Percentiles rank a stretch among this genome's conserved stretches.
Evolutionary conservation across 2,797 vertebrate genomes (phyloP).

Genomic region (Lepilemur septentrionalis): DNA sequence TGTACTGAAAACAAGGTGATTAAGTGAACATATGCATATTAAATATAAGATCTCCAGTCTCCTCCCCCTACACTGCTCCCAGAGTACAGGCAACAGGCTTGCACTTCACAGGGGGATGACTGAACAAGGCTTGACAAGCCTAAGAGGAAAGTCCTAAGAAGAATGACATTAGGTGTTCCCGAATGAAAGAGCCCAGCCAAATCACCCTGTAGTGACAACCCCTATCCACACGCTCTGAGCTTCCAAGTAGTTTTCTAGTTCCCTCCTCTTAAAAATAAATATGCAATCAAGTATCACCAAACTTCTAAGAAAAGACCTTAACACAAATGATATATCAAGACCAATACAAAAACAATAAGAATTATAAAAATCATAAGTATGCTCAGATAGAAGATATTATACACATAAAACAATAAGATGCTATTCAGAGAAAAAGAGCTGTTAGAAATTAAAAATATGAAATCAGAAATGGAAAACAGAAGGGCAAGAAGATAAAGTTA

Average conservation of each 20-base stretch:
- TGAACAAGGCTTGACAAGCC: neutral
- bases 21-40: neutral
- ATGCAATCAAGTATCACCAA: neutral
- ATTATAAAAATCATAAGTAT: neutral
- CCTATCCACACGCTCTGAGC: neutral
- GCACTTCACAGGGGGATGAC: neutral
- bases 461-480: conserved; percentile 13
- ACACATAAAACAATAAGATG: neutral
- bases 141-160: neutral
- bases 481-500: neutral
- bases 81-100: neutral
- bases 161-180: neutral
- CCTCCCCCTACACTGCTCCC: neutral
- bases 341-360: neutral
- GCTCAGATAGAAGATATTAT: neutral
- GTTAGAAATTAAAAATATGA: conserved; percentile 10
- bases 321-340: neutral
- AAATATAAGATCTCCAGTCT: neutral
- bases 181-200: neutral
- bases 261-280: neutral
- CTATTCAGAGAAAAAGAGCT: neutral
- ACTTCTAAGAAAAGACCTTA: neutral
- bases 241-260: neutral
- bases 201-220: neutral
- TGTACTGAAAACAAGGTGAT: neutral